Percentiles rank a stretch among this genome's conserved stretches.
These are phyloP conservation scores for Cryptocephalus primarius DNA, from an alignment of 2,888 invertebrate species.

Conservation along the genomic window DNA sequence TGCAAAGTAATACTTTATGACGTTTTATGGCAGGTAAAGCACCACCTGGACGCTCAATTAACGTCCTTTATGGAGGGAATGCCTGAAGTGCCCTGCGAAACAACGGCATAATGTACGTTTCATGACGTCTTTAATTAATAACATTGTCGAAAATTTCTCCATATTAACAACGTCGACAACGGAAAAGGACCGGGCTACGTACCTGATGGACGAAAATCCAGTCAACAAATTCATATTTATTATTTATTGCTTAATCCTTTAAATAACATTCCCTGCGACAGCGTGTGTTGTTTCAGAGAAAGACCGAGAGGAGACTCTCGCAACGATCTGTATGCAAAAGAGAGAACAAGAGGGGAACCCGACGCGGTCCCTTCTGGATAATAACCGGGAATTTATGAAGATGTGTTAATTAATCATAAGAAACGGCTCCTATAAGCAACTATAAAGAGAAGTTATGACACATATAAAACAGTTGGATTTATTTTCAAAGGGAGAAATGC, in stretches of 20 bases:
- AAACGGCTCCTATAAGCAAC: slow-evolving; percentile 17
- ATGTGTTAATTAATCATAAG: slow-evolving; percentile 28
- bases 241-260: too few relatives aligned
- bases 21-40: slow-evolving; percentile 24
- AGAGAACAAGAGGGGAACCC: slow-evolving; percentile 6
- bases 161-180: too few relatives aligned
- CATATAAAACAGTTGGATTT: slow-evolving; percentile 15
- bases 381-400: slow-evolving; percentile 26
- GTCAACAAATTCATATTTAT: too few relatives aligned
- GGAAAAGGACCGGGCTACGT: too few relatives aligned
- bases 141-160: too few relatives aligned
- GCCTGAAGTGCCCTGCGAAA: neutral
- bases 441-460: slow-evolving; percentile 15
- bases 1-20: slow-evolving; percentile 28
- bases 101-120: too few relatives aligned
- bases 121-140: too few relatives aligned
- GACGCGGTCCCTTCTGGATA: slow-evolving; percentile 18
- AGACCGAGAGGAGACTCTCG: too few relatives aligned
- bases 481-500: slow-evolving; percentile 8
- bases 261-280: too few relatives aligned
- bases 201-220: too few relatives aligned
- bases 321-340: too few relatives aligned
- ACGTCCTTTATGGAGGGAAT: slow-evolving; percentile 10
- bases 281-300: too few relatives aligned
- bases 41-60: slow-evolving; percentile 26